Evolutionary conservation across 2,797 vertebrate species (phyloP).

Genomic region (Erethizon dorsatum): DNA sequence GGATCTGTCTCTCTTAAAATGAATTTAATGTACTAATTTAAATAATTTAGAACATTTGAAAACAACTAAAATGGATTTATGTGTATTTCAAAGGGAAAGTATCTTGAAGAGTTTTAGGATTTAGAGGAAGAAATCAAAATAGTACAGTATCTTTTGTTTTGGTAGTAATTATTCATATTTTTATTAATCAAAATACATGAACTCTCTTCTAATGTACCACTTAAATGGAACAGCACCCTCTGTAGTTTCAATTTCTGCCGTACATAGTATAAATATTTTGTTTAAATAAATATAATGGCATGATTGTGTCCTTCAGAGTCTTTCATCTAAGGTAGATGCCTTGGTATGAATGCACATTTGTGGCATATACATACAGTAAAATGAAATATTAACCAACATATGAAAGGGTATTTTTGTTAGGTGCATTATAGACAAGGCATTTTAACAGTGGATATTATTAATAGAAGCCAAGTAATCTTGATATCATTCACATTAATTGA

Average conservation of each 20-base stretch:
- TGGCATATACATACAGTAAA: background rate
- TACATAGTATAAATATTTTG: background rate
- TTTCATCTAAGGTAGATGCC: background rate
- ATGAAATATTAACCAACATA: constrained; percentile 18
- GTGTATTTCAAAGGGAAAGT: constrained; percentile 41
- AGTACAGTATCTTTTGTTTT: background rate
- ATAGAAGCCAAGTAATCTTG: background rate
- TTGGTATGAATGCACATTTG: background rate
- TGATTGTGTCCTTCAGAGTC: background rate
- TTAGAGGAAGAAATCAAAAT: constrained; percentile 27
- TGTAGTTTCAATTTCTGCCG: background rate
- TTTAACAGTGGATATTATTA: constrained; percentile 26
- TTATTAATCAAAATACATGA: constrained; percentile 16
- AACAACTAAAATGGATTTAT: constrained; percentile 16
- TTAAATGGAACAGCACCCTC: background rate
- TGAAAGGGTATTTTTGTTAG: constrained; percentile 23
- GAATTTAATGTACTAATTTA: constrained; percentile 52
- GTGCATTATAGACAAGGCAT: background rate
- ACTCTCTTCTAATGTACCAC: background rate
- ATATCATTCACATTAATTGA: constrained; percentile 1
- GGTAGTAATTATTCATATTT: constrained; percentile 34
- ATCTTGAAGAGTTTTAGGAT: background rate
- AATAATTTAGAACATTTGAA: constrained; percentile 58
- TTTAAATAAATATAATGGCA: constrained; percentile 9
- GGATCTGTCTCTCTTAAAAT: constrained; percentile 8